These are phyloP conservation scores for Embiotoca jacksoni DNA, from an alignment of 2,113 vertebrate species.

Conservation along the genomic window DNA sequence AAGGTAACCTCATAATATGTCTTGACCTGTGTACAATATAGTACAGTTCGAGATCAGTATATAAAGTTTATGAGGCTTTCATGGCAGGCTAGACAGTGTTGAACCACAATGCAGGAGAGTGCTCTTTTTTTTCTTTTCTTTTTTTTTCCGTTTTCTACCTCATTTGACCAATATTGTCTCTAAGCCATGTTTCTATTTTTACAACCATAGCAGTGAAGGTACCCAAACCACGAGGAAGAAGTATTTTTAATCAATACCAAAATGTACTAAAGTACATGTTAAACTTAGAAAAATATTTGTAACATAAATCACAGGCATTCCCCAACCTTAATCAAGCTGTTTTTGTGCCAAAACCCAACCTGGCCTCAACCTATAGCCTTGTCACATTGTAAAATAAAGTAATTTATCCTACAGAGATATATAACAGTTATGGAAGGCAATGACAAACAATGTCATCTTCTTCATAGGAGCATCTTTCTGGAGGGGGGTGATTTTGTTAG, in stretches of 20 bases:
- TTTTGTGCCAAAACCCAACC: background rate
- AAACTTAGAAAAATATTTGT: no score
- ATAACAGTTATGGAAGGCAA: background rate
- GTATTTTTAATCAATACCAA: background rate
- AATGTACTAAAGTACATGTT: background rate
- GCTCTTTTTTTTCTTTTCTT: background rate
- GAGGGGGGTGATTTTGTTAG: constrained; percentile 3
- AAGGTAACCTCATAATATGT: constrained; percentile 33
- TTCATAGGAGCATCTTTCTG: background rate
- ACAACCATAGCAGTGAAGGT: no score
- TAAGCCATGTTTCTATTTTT: background rate
- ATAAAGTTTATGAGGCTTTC: constrained; percentile 35
- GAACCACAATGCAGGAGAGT: background rate
- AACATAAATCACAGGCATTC: no score
- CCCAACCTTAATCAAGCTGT: background rate
- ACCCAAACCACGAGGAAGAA: background rate
- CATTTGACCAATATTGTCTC: background rate
- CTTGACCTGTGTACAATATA: constrained; percentile 23
- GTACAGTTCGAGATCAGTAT: constrained; percentile 21
- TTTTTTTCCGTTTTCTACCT: background rate
- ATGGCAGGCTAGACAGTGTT: background rate
- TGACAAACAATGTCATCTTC: background rate
- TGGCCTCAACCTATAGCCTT: background rate
- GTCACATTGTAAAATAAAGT: background rate
- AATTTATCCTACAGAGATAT: constrained; percentile 1